phyloP scores from a whole-genome alignment of 1,140 invertebrate genomes.

The Panulirus ornatus region DNA sequence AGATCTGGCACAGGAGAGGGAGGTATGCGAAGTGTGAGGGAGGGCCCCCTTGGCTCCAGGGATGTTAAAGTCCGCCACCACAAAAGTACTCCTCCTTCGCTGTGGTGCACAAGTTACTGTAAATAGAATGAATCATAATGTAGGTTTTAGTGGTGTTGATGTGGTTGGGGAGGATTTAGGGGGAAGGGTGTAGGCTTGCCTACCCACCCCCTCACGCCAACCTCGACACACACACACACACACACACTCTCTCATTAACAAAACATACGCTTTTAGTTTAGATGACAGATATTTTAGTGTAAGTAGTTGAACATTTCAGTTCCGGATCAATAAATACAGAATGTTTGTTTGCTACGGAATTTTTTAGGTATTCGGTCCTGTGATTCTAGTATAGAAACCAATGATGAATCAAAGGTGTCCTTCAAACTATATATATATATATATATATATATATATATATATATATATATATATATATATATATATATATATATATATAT shows the following conservation, averaged over 20 bases:
- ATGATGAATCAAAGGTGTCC: not conserved
- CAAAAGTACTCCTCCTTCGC: too few species aligned
- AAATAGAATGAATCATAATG: not conserved
- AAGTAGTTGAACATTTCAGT: not conserved
- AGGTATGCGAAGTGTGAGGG: too few species aligned
- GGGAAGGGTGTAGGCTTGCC: not conserved
- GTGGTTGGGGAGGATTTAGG: not conserved
- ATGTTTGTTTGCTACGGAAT: not conserved
- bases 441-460: not conserved
- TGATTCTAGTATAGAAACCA: not conserved
- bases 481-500: too few species aligned
- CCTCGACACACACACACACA: too few species aligned
- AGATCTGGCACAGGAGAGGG: too few species aligned
- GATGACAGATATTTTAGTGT: constrained; percentile 1
- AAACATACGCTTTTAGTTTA: constrained; percentile 16
- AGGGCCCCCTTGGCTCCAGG: too few species aligned
- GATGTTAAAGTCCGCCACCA: too few species aligned
- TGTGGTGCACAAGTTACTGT: too few species aligned
- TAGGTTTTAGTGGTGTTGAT: not conserved
- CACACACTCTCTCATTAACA: not conserved
- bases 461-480: too few species aligned
- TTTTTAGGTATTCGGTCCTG: constrained; percentile 11
- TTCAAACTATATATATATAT: not conserved
- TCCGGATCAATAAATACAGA: constrained; percentile 1
- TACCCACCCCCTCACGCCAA: not conserved